Percentiles rank a stretch among this genome's conserved stretches.
Conservation (phyloP, 1,140 invertebrate genomes). For the Magallana ariakensis region DNA sequence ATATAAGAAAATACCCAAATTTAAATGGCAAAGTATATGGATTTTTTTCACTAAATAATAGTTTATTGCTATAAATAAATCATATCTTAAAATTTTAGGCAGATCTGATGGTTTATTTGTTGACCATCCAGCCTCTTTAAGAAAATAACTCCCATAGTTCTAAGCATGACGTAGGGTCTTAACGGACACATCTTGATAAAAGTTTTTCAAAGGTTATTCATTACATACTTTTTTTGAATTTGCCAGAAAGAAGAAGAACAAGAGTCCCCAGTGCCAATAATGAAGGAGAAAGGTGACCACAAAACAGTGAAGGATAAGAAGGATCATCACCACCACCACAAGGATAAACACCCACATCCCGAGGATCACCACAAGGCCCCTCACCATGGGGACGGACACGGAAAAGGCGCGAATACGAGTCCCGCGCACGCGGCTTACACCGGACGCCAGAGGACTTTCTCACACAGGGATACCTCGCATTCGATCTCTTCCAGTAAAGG, state of each 20-base stretch:
- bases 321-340: slow-evolving; percentile 7
- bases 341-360: slow-evolving; percentile 5
- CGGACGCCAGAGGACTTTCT: slow-evolving; percentile 53
- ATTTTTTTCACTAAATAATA: too few species aligned
- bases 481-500: slow-evolving; percentile 54
- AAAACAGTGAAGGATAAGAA: slow-evolving; percentile 1
- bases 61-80: too few species aligned
- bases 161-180: too few species aligned
- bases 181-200: too few species aligned
- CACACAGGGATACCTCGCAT: slow-evolving; percentile 54
- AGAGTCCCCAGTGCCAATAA: slow-evolving; percentile 11
- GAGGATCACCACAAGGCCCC: slow-evolving; percentile 17
- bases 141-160: too few species aligned
- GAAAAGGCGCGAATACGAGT: slow-evolving; percentile 42
- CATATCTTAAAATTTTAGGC: too few species aligned
- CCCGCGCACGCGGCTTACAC: slow-evolving; percentile 52
- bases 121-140: too few species aligned
- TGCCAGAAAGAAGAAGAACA: neutral
- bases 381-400: slow-evolving; percentile 35
- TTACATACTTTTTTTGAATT: too few species aligned
- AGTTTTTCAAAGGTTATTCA: too few species aligned
- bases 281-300: slow-evolving; percentile 37
- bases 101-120: too few species aligned
- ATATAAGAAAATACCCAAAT: too few species aligned
- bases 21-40: too few species aligned